phyloP scores from a whole-genome alignment of 2,113 vertebrate species.

The Natator depressus region DNA sequence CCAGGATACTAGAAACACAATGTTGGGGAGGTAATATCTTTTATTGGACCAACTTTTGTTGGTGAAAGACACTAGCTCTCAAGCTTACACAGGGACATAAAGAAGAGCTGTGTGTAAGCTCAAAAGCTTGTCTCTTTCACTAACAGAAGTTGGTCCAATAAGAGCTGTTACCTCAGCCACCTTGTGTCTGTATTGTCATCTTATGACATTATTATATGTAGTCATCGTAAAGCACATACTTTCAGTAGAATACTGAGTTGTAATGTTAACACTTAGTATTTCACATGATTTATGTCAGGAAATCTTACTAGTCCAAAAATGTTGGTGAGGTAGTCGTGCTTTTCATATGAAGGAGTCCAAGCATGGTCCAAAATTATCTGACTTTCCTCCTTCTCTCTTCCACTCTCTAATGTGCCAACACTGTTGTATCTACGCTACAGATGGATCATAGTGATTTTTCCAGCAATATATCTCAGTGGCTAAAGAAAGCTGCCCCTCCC shows the following conservation, averaged over 20 bases:
- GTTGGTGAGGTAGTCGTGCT: background rate
- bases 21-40: background rate
- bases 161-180: background rate
- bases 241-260: background rate
- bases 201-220: constrained; percentile 3
- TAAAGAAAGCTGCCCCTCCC: background rate
- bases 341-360: background rate
- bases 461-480: background rate
- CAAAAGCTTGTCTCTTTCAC: background rate
- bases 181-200: background rate
- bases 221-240: constrained; percentile 35
- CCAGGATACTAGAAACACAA: background rate
- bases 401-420: background rate
- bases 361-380: background rate
- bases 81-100: background rate
- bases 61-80: background rate
- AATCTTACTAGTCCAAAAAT: background rate
- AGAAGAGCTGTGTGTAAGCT: background rate
- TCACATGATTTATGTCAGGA: background rate
- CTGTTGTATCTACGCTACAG: background rate
- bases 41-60: background rate
- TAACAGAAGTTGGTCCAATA: no score
- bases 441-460: background rate
- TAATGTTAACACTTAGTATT: background rate
- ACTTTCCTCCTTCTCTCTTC: background rate